phyloP scores from a whole-genome alignment of 2,113 vertebrate genomes.

The Taxidea taxus region DNA sequence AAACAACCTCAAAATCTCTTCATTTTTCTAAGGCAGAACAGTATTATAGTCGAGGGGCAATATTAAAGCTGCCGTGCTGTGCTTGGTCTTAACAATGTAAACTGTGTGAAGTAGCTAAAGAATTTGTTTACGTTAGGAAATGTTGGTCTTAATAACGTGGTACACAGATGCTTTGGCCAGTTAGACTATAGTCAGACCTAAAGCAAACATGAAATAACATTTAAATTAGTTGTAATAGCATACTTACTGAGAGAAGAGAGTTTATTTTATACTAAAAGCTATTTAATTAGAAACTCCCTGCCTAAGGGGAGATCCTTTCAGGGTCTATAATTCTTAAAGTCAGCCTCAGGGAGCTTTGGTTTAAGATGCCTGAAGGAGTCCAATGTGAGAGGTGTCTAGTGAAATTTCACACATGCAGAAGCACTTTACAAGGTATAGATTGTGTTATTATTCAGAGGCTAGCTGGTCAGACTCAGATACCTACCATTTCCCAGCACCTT shows the following conservation, averaged over 20 bases:
- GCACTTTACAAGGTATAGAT: constrained; percentile 47
- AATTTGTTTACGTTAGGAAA: constrained; percentile 81
- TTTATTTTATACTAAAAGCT: constrained; percentile 80
- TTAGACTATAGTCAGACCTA: constrained; percentile 71
- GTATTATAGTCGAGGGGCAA: constrained; percentile 50
- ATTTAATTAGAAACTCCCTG: constrained; percentile 77
- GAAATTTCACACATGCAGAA: constrained; percentile 66
- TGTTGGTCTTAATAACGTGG: constrained; percentile 76
- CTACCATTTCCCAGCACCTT: neutral
- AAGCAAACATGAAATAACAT: constrained; percentile 78
- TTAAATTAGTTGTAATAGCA: constrained; percentile 76
- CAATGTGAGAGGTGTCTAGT: constrained; percentile 43
- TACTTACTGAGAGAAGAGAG: constrained; percentile 74
- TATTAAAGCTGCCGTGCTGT: constrained; percentile 71
- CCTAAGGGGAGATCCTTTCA: constrained; percentile 60
- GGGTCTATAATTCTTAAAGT: constrained; percentile 59
- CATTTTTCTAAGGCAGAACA: constrained; percentile 2
- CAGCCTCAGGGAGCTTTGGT: constrained; percentile 55
- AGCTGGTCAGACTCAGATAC: neutral
- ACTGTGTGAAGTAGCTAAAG: constrained; percentile 76
- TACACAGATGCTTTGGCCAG: constrained; percentile 76
- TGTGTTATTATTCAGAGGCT: constrained; percentile 46
- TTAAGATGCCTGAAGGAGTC: constrained; percentile 61
- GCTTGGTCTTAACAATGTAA: constrained; percentile 78
- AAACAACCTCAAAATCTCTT: constrained; percentile 73